Base-by-base conservation (phyloP, 1,140 invertebrate genomes). In the Drosophila saltans region DNA sequence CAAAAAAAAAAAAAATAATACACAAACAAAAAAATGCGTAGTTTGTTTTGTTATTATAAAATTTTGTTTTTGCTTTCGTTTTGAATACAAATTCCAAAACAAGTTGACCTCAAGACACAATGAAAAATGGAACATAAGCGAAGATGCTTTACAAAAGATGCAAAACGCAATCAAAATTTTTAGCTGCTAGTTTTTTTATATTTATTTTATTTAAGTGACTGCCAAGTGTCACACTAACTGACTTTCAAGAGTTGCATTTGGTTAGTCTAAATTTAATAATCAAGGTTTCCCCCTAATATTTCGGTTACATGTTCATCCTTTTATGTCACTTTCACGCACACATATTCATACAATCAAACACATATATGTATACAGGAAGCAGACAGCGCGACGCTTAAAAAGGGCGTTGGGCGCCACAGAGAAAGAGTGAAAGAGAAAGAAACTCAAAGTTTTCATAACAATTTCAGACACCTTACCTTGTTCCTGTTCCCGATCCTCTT, bases 361-460 rank as follows among this genome's bases (percentile, higher is more conserved):
- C 26, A 55, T 21, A 56, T 56, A 55, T 21, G 52, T 56, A 78
- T 62, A 64, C 52, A 75, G 76, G 75, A 78, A 78, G 73, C 83
- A 86, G 83, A 86, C 83, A 88, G 83, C 83, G 62, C 83, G 83
- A 80, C 83, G 83, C 83, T 69, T 56, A 71, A 88, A 85, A 88
- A 86, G 84, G 83, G 83, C 84, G 83, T 88, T 88, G 77, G 80
- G 80, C 64, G 45, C 16, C 21, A 9, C 7, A 52, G 21, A 52
- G 9, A 10, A 1, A 52, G 8, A 26, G 45, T 26, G 16, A 48
- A 21, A 26, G 45, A 52, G 16, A 48, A 6, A 48, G 43, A 26
- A 80, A 70, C 80, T 76, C 76, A 41, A n/a, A 59, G 24, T 21
- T 3, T 36, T 63, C 55, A 59, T 64, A 63, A 61, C 21, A 60